These are phyloP conservation scores for Odontocolon sp. DNA, from an alignment of 2,888 invertebrate species.

Conservation along the genomic window DNA sequence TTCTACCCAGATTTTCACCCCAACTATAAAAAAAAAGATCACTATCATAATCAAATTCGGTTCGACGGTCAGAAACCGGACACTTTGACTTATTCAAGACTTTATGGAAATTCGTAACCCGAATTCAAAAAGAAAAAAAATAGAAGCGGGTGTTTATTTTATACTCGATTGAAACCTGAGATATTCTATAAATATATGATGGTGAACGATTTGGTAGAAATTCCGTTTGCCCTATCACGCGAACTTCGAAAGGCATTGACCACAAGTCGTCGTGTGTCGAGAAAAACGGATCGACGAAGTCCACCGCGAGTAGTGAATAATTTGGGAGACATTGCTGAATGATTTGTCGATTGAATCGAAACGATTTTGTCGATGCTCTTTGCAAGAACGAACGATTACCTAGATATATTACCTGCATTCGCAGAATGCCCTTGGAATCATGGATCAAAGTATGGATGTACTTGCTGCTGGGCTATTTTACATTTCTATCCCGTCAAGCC, in stretches of 20 bases:
- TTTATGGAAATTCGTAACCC: too few relatives aligned
- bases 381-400: constrained; percentile 28
- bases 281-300: too few relatives aligned
- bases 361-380: constrained; percentile 44
- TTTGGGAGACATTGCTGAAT: constrained; percentile 31
- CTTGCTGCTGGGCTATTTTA: constrained; percentile 69
- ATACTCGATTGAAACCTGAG: constrained; percentile 10
- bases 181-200: constrained; percentile 50
- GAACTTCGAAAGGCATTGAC: constrained; percentile 56
- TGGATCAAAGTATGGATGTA: constrained; percentile 78
- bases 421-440: constrained; percentile 77
- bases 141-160: background rate
- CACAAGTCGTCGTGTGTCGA: too few relatives aligned
- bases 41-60: too few relatives aligned
- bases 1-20: too few relatives aligned
- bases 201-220: background rate
- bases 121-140: too few relatives aligned
- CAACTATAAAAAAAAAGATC: too few relatives aligned
- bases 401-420: constrained; percentile 37
- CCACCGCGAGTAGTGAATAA: constrained; percentile 49
- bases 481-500: constrained; percentile 79
- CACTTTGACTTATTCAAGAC: too few relatives aligned
- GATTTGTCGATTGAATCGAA: constrained; percentile 10
- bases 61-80: too few relatives aligned
- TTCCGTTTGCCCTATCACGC: constrained; percentile 64